Evolutionary conservation across 2,797 vertebrate species (phyloP).

Genomic region (Sebastes nivosus): DNA sequence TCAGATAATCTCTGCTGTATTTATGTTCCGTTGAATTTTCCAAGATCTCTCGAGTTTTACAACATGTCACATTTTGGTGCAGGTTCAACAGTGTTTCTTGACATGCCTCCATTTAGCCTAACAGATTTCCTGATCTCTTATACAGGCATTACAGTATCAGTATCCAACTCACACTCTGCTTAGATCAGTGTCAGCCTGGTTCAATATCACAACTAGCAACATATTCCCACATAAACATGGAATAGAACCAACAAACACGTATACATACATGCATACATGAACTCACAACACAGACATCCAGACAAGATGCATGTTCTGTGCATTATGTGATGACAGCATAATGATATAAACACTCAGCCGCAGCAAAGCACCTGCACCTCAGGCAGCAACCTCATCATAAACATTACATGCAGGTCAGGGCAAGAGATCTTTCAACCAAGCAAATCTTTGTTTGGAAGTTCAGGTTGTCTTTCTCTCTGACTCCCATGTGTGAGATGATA

Average conservation of each 20-base stretch:
- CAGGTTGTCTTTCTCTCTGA: conserved; percentile 1
- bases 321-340: conserved; percentile 13
- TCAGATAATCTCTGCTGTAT: conserved; percentile 30
- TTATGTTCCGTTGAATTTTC: conserved; percentile 48
- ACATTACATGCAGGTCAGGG: conserved; percentile 19
- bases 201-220: conserved; percentile 1
- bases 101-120: conserved; percentile 13
- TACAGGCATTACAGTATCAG: conserved; percentile 4
- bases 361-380: conserved; percentile 19
- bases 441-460: conserved; percentile 29
- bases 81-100: conserved; percentile 31
- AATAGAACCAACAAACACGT: background rate
- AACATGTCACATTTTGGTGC: conserved; percentile 21
- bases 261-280: background rate
- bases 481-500: conserved; percentile 24
- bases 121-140: conserved; percentile 19
- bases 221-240: background rate
- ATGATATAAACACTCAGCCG: conserved; percentile 6
- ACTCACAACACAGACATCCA: conserved; percentile 14
- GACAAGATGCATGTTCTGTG: background rate
- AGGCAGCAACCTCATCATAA: conserved; percentile 9
- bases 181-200: conserved; percentile 8
- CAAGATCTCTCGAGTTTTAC: conserved; percentile 19
- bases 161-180: conserved; percentile 14
- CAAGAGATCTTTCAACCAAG: background rate